A percentile compares a stretch with the other conserved stretches of the same genome.
These are phyloP conservation scores for Tetrax tetrax DNA, from an alignment of 2,113 vertebrate genomes.

Conservation along the genomic window DNA sequence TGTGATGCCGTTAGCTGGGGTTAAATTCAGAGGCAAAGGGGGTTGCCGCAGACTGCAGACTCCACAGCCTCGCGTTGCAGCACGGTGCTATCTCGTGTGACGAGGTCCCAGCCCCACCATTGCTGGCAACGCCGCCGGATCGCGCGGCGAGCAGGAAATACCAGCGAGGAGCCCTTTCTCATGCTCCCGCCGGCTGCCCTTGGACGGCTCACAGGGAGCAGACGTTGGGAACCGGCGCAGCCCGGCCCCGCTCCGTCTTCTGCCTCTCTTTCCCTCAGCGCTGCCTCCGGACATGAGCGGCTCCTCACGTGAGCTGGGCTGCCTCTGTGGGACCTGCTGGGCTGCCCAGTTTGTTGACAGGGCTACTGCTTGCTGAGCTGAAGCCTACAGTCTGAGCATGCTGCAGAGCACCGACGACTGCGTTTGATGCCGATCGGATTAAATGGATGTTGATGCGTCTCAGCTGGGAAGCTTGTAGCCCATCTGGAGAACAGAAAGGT, in stretches of 20 bases:
- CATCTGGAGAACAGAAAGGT: neutral
- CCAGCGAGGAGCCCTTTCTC: constrained; percentile 64
- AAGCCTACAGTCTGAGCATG: rapidly evolving
- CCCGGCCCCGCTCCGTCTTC: neutral
- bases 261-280: neutral
- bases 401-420: rapidly evolving
- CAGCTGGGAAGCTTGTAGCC: rapidly evolving
- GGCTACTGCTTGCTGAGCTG: rapidly evolving
- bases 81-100: rapidly evolving
- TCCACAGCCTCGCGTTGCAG: rapidly evolving
- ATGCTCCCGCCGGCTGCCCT: constrained; percentile 34
- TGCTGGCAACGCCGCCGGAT: neutral
- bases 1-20: neutral
- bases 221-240: neutral
- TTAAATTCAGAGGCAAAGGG: neutral
- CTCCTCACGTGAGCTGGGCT: rapidly evolving
- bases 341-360: neutral
- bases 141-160: constrained; percentile 52
- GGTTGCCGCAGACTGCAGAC: rapidly evolving
- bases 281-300: neutral
- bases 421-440: neutral
- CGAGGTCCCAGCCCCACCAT: neutral
- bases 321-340: neutral
- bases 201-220: neutral
- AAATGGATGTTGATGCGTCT: neutral